These are phyloP conservation scores for Cyanistes caeruleus DNA, from an alignment of 2,113 vertebrate genomes.

Conservation along the genomic window DNA sequence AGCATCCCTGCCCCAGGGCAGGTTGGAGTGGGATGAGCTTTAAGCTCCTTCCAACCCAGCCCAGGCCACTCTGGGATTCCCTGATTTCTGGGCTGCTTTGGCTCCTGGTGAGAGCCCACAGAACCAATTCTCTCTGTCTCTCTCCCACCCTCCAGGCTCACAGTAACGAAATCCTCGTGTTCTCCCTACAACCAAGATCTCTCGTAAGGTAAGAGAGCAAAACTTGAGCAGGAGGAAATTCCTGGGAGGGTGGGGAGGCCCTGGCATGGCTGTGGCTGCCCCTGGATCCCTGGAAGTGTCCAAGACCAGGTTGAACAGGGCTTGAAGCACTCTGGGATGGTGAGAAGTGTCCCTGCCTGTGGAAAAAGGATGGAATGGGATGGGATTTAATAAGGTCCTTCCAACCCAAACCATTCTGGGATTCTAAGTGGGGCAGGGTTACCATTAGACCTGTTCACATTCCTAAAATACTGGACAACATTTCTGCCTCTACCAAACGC, in stretches of 20 bases:
- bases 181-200: slow-evolving; percentile 92
- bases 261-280: not conserved
- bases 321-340: not conserved
- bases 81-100: not conserved
- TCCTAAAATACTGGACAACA: not conserved
- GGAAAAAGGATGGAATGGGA: accelerated
- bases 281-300: not conserved
- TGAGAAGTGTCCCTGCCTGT: not conserved
- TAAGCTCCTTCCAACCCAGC: not conserved
- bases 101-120: not conserved
- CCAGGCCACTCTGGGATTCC: not conserved
- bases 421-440: not conserved
- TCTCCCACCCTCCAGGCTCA: slow-evolving; percentile 81
- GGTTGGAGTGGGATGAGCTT: not conserved
- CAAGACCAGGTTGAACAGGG: not conserved
- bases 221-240: accelerated
- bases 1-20: not conserved
- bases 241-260: not conserved
- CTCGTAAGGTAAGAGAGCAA: slow-evolving; percentile 83
- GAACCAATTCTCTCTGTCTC: not conserved
- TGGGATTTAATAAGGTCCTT: not conserved
- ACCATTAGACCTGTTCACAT: accelerated
- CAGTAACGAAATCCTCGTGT: slow-evolving; percentile 91
- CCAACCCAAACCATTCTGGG: not conserved
- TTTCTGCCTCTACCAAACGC: not conserved